Evolutionary conservation across 2,888 invertebrate genomes (phyloP), one percentile per base, ranked within the genome.

Genomic region (Phyllotreta striolata): DNA sequence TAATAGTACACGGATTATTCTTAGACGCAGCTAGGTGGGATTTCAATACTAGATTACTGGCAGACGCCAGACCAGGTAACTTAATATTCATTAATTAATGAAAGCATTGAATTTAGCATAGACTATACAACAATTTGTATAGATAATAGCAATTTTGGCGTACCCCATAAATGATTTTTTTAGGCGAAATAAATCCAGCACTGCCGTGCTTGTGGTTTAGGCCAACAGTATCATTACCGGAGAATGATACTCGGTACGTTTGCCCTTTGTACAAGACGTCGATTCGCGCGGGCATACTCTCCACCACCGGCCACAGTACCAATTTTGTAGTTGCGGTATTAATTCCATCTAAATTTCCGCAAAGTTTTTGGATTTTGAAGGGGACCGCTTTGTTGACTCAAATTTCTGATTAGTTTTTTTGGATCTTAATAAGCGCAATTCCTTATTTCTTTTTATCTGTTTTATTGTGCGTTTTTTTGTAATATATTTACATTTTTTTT

Each of bases 301-400:
- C 95, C 6, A 96, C 95, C 0, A 96, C 95, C 0, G 96, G 96
- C 0, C 95, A 95, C 81, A 95, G 95, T 73, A 96, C 95, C 1
- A 96, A 96, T 84, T 96, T 95, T 78, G 92, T 96, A 38, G 85
- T 95, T 46, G 85, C 92, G 0, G 89, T 95, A 64, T 81, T 91
- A 37, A 77, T 96, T 55, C 89, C 91, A 0, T 86, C 91, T 0
- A 77, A 81, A 12, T 83, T 86, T 68, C 80, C 85, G 0, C 86
- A 91, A 47, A 88, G 89, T 70, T 93, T 89, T 80, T 96, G 96
- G 96, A 93, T 95, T 72, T 86, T 93, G 47, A 91, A 92, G 74
- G 96, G 93, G 66, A 92, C 95, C 0, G 96, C 96, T 0, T 83
- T 95, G 1, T 86, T 96, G 12, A 92, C 94, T 4, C 92, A 92